Base-by-base conservation (phyloP, 1,140 invertebrate genomes). In the Diorhabda elongata region DNA sequence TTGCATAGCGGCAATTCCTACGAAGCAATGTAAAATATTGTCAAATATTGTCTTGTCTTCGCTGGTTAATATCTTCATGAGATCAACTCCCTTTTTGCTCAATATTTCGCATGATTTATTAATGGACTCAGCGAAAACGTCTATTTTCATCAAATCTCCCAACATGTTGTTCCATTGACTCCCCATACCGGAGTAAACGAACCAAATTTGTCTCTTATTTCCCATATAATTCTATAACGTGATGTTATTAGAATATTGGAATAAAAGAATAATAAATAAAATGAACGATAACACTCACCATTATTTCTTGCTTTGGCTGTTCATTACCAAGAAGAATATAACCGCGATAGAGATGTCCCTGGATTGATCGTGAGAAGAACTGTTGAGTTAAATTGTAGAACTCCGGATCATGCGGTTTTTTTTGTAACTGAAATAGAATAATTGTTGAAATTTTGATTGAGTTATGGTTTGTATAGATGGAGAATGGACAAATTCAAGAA, bases 1-100 rank as follows among this genome's bases (percentile, higher is more conserved):
- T 84, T 94, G 92, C 69, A 98, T 89, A 41, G 94, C 91, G 11
- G 94, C 93, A 76, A 98, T 97, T 45, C 92, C 92, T 58, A 97
- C 89, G 83, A 98, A 97, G 0, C 91, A 92, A 80, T 96, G 89
- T 0, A 97, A 78, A 69, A 94, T 90, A 77, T 94, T 91, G 64
- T 95, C 88, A 79, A 91, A 94, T 3, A 88, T 90, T 63, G 83
- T 86, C 4, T 90, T 88, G 76, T 94, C 88, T 8, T 85, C 82
- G 26, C 88, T 89, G 2, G 91, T 91, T 45, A 98, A 83, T 71
- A 98, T 89, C 59, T 91, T 82, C 9, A 90, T 87, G 3, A 98
- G 84, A 79, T 96, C 89, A 42, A 98, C 78, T 6, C 89, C 91
- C 78, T 89, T 89, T 0, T 89, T 85, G 74, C 87, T 83, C 1